These are phyloP conservation scores for Drosophila lowei DNA, from an alignment of 1,140 invertebrate species.

Conservation along the genomic window DNA sequence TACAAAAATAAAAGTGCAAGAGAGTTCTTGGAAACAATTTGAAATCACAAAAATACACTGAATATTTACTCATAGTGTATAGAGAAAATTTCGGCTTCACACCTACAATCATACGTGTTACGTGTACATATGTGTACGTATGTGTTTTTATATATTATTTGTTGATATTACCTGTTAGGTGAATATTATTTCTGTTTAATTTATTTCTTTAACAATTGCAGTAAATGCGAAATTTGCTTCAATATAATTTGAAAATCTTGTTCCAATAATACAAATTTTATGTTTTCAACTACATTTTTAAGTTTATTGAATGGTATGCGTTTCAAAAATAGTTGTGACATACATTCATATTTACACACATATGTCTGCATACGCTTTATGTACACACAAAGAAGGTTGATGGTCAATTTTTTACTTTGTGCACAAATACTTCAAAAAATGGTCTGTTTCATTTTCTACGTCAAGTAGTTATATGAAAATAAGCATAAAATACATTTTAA, in stretches of 20 bases:
- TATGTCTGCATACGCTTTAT: slow-evolving; percentile 25
- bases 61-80: slow-evolving; percentile 28
- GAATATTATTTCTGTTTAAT: slow-evolving; percentile 3
- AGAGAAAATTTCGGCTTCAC: slow-evolving; percentile 39
- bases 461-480: too few species aligned
- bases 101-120: slow-evolving; percentile 41
- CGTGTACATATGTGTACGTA: slow-evolving; percentile 51
- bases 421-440: too few species aligned
- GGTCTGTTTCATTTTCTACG: slow-evolving; percentile 11
- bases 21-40: slow-evolving; percentile 3
- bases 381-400: neutral
- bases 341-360: slow-evolving; percentile 14
- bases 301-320: too few species aligned
- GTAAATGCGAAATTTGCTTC: neutral
- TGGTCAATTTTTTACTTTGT: too few species aligned
- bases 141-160: slow-evolving; percentile 40
- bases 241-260: neutral
- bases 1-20: slow-evolving; percentile 10
- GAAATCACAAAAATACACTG: neutral
- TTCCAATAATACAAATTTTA: neutral
- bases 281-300: too few species aligned
- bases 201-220: neutral
- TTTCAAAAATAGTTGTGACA: slow-evolving; percentile 2
- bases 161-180: slow-evolving; percentile 29
- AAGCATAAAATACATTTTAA: too few species aligned